Evolutionary conservation across 2,113 vertebrate genomes (phyloP).

Genomic region (Dasyprocta punctata): DNA sequence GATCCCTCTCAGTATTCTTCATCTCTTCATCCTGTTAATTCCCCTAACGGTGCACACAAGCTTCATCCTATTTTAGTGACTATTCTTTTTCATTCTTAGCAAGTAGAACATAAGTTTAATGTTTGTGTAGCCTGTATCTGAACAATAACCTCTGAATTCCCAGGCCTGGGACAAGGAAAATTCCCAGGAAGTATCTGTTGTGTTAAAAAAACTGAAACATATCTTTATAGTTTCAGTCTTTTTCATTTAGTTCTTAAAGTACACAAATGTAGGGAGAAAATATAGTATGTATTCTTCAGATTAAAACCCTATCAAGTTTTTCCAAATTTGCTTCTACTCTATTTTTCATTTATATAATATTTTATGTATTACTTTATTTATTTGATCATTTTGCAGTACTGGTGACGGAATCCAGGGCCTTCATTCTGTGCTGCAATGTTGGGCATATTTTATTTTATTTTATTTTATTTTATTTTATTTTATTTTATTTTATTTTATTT

Average conservation of each 20-base stretch:
- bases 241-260: neutral
- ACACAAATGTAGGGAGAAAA: neutral
- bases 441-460: neutral
- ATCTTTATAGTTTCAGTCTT: neutral
- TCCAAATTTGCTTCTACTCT: neutral
- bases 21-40: neutral
- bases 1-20: neutral
- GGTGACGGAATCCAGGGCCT: neutral
- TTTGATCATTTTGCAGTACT: neutral
- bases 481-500: neutral
- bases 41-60: neutral
- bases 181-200: neutral
- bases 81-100: fast-evolving
- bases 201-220: neutral
- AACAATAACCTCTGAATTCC: neutral
- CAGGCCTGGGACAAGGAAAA: neutral
- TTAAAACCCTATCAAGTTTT: neutral
- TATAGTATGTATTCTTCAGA: neutral
- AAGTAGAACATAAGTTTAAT: neutral
- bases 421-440: neutral
- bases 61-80: neutral
- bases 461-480: neutral
- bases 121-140: neutral
- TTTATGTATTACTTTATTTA: neutral
- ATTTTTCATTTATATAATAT: neutral